Evolutionary conservation across 2,113 vertebrate genomes (phyloP).

Genomic region (Lathamus discolor): DNA sequence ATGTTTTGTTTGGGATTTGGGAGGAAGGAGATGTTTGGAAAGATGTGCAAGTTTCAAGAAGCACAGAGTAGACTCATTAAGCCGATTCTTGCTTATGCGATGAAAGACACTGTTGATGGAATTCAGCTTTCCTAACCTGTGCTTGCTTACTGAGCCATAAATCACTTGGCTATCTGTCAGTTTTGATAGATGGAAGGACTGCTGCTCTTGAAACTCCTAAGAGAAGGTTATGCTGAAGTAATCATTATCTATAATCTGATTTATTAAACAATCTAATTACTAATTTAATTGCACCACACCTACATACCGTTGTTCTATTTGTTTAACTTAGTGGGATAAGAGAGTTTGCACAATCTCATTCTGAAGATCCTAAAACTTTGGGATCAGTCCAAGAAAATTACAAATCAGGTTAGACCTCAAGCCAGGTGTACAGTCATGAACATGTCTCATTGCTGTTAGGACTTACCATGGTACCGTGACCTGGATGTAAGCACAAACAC

Average conservation of each 20-base stretch:
- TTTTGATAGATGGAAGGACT: not conserved
- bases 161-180: not conserved
- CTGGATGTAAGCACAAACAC: not conserved
- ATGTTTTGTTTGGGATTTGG: not conserved
- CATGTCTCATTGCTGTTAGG: not conserved
- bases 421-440: not conserved
- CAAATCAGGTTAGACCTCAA: not conserved
- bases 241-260: not conserved
- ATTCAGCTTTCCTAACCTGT: not conserved
- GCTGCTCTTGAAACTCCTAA: not conserved
- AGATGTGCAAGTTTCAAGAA: not conserved
- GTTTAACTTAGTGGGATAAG: not conserved
- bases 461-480: not conserved
- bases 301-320: not conserved
- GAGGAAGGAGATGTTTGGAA: not conserved
- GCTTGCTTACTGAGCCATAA: not conserved
- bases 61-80: not conserved
- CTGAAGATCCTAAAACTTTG: not conserved
- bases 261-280: not conserved
- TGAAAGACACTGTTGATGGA: not conserved
- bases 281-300: not conserved
- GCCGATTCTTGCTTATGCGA: not conserved
- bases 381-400: not conserved
- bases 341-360: slow-evolving; percentile 11
- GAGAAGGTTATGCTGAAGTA: not conserved